These are phyloP conservation scores for Drosophila pegasa DNA, from an alignment of 2,888 invertebrate species.

Conservation along the genomic window DNA sequence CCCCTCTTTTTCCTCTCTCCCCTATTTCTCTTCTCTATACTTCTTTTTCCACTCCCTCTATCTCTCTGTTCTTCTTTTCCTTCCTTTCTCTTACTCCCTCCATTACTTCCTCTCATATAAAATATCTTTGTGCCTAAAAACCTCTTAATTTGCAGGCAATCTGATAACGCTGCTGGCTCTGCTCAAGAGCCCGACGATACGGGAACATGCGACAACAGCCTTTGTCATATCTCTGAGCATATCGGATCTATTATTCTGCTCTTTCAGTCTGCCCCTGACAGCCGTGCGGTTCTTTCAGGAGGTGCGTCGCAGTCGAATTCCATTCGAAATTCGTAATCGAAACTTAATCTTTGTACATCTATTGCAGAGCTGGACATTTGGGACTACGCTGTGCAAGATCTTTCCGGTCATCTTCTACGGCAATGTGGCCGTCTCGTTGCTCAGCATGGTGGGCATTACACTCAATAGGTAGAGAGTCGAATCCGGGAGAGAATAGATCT, in stretches of 20 bases:
- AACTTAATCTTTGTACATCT: not conserved
- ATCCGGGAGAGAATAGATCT: not conserved
- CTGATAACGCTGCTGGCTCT: constrained; percentile 92
- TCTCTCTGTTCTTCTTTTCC: not conserved
- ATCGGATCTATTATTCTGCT: constrained; percentile 94
- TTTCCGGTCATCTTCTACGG: constrained; percentile 96
- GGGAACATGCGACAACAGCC: constrained; percentile 93
- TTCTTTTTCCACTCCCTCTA: not conserved
- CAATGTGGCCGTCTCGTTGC: constrained; percentile 93
- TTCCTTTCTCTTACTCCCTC: not conserved
- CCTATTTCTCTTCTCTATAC: no score
- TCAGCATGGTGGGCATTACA: constrained; percentile 96
- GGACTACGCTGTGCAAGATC: constrained; percentile 91
- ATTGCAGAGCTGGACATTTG: constrained; percentile 89
- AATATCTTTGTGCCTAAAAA: not conserved
- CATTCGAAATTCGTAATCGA: not conserved
- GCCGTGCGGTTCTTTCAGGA: constrained; percentile 93
- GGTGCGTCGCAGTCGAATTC: constrained; percentile 74
- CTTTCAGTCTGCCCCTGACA: constrained; percentile 93
- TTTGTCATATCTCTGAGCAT: constrained; percentile 94
- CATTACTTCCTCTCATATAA: not conserved
- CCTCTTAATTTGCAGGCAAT: constrained; percentile 88
- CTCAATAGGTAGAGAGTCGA: constrained; percentile 90
- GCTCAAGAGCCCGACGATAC: constrained; percentile 90
- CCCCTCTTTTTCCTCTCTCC: no score